phyloP scores from a whole-genome alignment of 2,888 invertebrate genomes.

The Acanthacorydalis orientalis region DNA sequence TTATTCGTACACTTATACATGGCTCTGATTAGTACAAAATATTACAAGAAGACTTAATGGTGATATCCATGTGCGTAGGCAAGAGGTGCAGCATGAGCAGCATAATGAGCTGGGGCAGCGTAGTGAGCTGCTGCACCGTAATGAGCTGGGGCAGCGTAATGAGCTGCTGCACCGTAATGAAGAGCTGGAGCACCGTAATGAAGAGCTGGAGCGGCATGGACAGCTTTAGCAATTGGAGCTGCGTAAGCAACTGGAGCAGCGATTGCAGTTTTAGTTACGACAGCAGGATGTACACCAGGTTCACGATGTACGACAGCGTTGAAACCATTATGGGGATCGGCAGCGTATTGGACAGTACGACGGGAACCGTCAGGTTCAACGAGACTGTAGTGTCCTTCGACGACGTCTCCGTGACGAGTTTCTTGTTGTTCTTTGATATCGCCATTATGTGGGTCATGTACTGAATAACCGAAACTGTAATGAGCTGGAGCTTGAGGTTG shows the following conservation, averaged over 20 bases:
- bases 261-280: not conserved
- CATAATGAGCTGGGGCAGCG: not conserved
- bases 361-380: not conserved
- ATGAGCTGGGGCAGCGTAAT: not conserved
- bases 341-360: not conserved
- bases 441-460: not conserved
- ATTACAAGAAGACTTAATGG: too few relatives aligned
- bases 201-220: not conserved
- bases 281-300: not conserved
- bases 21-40: too few relatives aligned
- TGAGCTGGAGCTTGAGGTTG: not conserved
- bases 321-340: constrained; percentile 1
- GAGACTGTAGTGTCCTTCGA: not conserved
- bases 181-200: not conserved
- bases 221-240: not conserved
- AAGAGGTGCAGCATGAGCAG: not conserved
- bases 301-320: not conserved
- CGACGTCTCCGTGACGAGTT: not conserved
- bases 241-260: not conserved
- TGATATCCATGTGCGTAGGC: too few relatives aligned
- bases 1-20: too few relatives aligned
- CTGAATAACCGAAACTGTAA: not conserved
- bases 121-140: not conserved
- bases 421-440: not conserved
- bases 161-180: not conserved